Conservation (phyloP, 2,113 vertebrate species). For the Calcarius ornatus region DNA sequence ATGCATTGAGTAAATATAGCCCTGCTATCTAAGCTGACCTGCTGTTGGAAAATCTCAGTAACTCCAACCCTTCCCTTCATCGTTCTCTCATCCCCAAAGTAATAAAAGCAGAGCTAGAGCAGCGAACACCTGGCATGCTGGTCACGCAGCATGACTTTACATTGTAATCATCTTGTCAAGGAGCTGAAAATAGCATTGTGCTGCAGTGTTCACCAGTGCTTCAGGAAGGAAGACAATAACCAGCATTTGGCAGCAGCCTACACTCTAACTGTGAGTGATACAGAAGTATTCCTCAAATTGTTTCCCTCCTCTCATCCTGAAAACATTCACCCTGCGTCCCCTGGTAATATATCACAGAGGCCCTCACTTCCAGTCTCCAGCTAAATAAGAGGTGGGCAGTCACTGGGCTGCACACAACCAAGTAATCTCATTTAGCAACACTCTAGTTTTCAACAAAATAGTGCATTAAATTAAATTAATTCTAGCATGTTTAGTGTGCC, state of each 20-base stretch:
- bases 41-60: slow-evolving; percentile 43
- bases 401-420: not conserved
- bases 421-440: not conserved
- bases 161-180: slow-evolving; percentile 69
- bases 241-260: slow-evolving; percentile 63
- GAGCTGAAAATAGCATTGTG: slow-evolving; percentile 68
- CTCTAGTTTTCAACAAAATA: not conserved
- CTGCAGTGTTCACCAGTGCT: slow-evolving; percentile 27
- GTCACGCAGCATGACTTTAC: slow-evolving; percentile 65
- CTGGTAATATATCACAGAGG: slow-evolving; percentile 5
- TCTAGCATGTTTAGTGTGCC: not conserved
- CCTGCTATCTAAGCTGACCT: slow-evolving; percentile 26
- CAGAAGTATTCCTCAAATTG: slow-evolving; percentile 52
- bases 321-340: slow-evolving; percentile 2
- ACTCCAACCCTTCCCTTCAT: not conserved
- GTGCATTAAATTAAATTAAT: not conserved
- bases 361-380: not conserved
- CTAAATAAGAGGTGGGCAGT: not conserved
- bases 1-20: slow-evolving; percentile 3
- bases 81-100: slow-evolving; percentile 45
- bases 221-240: slow-evolving; percentile 69
- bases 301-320: not conserved
- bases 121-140: slow-evolving; percentile 69
- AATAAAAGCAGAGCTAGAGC: slow-evolving; percentile 61
- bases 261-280: slow-evolving; percentile 12